These are phyloP conservation scores for Oreochromis spilurus DNA, from an alignment of 2,113 vertebrate genomes.

Conservation along the genomic window DNA sequence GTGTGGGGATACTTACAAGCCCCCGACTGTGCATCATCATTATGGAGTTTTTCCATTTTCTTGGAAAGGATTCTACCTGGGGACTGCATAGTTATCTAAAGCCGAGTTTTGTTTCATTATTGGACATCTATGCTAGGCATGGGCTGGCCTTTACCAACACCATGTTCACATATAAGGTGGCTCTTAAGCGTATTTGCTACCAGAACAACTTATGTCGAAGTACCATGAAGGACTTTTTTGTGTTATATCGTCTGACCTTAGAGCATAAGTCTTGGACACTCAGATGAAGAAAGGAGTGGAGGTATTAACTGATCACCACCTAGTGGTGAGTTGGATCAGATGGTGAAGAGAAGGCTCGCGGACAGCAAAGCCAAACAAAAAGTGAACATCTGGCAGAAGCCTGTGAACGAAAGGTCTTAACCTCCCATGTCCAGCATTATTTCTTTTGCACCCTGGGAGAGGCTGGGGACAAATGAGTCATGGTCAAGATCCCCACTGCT, in stretches of 20 bases:
- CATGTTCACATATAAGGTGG: not conserved
- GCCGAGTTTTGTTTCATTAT: not conserved
- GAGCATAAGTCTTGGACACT: not conserved
- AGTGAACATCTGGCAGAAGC: not conserved
- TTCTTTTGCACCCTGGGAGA: not conserved
- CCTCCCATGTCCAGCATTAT: fast-evolving
- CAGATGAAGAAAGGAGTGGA: not conserved
- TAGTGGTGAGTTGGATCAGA: not conserved
- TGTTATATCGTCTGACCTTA: no score
- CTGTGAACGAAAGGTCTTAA: not conserved
- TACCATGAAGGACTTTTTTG: no score
- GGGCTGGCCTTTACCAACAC: not conserved
- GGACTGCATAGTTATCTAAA: not conserved
- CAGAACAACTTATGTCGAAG: no score
- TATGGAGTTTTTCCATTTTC: not conserved
- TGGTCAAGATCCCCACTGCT: not conserved
- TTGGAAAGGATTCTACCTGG: not conserved
- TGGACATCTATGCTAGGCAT: fast-evolving
- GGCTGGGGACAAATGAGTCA: not conserved
- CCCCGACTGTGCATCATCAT: not conserved
- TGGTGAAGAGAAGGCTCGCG: not conserved
- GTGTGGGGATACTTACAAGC: not conserved
- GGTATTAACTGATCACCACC: not conserved
- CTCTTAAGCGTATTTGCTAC: not conserved
- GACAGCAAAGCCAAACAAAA: not conserved